Conservation (phyloP, 2,113 vertebrate species). For the Amphiprion percula region DNA sequence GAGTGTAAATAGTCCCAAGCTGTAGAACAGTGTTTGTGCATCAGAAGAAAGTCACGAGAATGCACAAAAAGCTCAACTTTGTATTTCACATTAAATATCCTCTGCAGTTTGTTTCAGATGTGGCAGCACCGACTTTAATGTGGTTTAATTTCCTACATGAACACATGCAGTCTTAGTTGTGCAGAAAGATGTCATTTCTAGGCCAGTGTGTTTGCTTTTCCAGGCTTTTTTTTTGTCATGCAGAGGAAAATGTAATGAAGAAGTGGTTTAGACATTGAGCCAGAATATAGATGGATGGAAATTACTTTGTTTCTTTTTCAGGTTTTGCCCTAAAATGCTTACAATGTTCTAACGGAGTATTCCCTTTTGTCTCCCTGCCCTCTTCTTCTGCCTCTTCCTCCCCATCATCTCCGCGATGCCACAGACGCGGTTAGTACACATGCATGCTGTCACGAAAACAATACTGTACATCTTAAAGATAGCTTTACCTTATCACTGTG, state of each 20-base stretch:
- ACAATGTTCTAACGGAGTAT: conserved; percentile 77
- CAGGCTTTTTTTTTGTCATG: not conserved
- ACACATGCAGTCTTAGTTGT: not conserved
- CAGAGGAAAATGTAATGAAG: not conserved
- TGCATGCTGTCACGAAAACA: conserved; percentile 66
- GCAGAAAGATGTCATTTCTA: not conserved
- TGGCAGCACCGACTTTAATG: not conserved
- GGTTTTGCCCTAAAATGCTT: conserved; percentile 47
- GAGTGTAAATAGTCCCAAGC: not conserved
- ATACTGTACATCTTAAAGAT: conserved; percentile 23
- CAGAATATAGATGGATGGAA: conserved; percentile 16
- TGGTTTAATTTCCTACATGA: not conserved
- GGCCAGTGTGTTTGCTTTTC: not conserved
- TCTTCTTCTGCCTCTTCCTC: conserved; percentile 52
- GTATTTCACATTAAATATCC: not conserved
- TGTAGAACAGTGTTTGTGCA: not conserved
- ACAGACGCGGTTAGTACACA: conserved; percentile 85
- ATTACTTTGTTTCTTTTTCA: conserved; percentile 43
- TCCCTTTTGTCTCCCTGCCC: conserved; percentile 72
- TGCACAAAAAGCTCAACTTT: not conserved
- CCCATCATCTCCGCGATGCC: conserved; percentile 57
- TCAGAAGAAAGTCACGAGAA: not conserved
- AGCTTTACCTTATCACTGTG: conserved; percentile 73
- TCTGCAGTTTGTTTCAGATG: not conserved
- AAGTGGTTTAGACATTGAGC: not conserved